A percentile compares a stretch with the other conserved stretches of the same genome.
These are phyloP conservation scores for Cabera pusaria DNA, from an alignment of 2,888 invertebrate genomes.

Conservation along the genomic window DNA sequence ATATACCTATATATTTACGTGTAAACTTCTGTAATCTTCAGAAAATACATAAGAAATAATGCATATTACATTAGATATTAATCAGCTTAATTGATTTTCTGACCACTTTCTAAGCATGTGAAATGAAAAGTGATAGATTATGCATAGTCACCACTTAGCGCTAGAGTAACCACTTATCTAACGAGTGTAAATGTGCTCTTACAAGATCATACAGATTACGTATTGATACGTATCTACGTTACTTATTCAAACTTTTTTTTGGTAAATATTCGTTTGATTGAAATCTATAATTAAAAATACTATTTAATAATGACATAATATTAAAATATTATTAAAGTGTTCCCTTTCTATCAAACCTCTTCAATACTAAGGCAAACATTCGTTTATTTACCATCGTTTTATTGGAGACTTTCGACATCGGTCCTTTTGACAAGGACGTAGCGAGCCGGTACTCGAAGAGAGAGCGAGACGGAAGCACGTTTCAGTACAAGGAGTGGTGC, in stretches of 20 bases:
- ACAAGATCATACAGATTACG: too few relatives aligned
- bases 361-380: slow-evolving; percentile 11
- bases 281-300: too few relatives aligned
- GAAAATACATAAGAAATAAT: too few relatives aligned
- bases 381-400: slow-evolving; percentile 49
- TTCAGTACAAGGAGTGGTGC: slow-evolving; percentile 69
- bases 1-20: too few relatives aligned
- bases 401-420: slow-evolving; percentile 37
- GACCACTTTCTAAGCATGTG: slow-evolving; percentile 22
- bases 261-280: too few relatives aligned
- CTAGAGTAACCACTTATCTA: not conserved
- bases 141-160: slow-evolving; percentile 19
- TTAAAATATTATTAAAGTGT: too few relatives aligned
- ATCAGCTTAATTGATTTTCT: slow-evolving; percentile 15
- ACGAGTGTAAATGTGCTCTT: too few relatives aligned
- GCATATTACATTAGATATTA: too few relatives aligned
- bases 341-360: slow-evolving; percentile 1
- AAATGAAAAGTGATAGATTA: slow-evolving; percentile 27
- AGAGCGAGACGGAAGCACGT: slow-evolving; percentile 47
- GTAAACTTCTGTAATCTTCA: too few relatives aligned
- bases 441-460: slow-evolving; percentile 26
- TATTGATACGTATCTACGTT: too few relatives aligned
- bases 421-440: slow-evolving; percentile 45
- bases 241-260: too few relatives aligned
- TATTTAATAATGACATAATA: too few relatives aligned